phyloP scores from a whole-genome alignment of 2,888 invertebrate genomes.

The Dione vanillae region DNA sequence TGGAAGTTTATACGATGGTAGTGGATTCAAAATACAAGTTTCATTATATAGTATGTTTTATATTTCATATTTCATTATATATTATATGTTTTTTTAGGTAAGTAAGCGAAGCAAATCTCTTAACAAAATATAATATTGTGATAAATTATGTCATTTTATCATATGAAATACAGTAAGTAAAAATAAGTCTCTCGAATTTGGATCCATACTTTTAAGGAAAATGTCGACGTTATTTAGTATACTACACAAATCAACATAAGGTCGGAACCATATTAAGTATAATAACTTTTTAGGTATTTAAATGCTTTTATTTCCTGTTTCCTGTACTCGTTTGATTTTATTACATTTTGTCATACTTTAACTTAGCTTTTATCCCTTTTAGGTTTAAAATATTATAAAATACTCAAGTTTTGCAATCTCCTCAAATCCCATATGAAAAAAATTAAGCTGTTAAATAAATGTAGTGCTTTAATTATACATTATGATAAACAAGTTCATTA shows the following conservation, averaged over 20 bases:
- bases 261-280: background rate
- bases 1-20: too few relatives aligned
- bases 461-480: conserved; percentile 10
- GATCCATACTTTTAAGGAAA: background rate
- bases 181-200: background rate
- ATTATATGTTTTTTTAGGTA: too few relatives aligned
- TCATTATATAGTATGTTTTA: too few relatives aligned
- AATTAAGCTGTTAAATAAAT: background rate
- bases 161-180: too few relatives aligned
- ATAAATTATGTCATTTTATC: too few relatives aligned
- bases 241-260: background rate
- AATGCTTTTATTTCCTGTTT: conserved; percentile 1
- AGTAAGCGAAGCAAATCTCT: too few relatives aligned
- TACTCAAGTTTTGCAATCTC: too few relatives aligned
- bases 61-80: too few relatives aligned
- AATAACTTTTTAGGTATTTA: background rate
- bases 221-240: background rate
- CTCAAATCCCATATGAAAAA: too few relatives aligned
- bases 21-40: too few relatives aligned
- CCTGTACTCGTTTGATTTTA: conserved; percentile 5
- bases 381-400: too few relatives aligned
- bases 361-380: conserved; percentile 1
- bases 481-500: conserved; percentile 42
- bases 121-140: too few relatives aligned
- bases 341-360: conserved; percentile 3